These are phyloP conservation scores for Rhinolophus ferrumequinum DNA, from an alignment of 2,113 vertebrate species.

Conservation along the genomic window DNA sequence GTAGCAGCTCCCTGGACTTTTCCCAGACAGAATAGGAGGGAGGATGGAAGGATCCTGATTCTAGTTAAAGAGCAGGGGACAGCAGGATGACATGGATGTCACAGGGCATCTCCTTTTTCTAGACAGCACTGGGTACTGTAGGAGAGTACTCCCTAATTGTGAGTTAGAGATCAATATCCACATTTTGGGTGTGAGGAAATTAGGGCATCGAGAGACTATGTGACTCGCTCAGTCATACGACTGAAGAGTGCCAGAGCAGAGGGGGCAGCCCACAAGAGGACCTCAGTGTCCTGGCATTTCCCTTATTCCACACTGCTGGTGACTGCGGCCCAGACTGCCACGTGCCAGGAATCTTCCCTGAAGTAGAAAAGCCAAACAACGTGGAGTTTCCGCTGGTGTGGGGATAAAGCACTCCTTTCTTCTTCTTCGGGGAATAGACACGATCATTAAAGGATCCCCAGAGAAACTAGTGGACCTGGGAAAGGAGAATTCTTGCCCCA, in stretches of 20 bases:
- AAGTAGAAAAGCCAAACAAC: neutral
- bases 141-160: neutral
- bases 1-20: neutral
- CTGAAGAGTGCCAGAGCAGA: rapidly evolving
- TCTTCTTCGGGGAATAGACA: neutral
- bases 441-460: neutral
- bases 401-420: neutral
- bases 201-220: neutral
- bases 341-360: neutral
- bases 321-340: neutral
- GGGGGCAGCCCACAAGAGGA: neutral
- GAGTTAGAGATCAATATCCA: neutral
- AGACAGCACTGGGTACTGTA: neutral
- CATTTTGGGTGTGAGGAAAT: neutral
- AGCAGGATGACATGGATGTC: too few relatives aligned
- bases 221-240: neutral
- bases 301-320: too few relatives aligned
- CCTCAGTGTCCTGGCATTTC: neutral
- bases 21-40: neutral
- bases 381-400: neutral
- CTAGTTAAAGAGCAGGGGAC: neutral
- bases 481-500: neutral
- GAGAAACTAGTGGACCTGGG: neutral
- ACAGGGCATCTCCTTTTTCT: neutral
- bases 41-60: neutral